phyloP scores from a whole-genome alignment of 2,113 vertebrate genomes.

The Tachysurus fulvidraco region DNA sequence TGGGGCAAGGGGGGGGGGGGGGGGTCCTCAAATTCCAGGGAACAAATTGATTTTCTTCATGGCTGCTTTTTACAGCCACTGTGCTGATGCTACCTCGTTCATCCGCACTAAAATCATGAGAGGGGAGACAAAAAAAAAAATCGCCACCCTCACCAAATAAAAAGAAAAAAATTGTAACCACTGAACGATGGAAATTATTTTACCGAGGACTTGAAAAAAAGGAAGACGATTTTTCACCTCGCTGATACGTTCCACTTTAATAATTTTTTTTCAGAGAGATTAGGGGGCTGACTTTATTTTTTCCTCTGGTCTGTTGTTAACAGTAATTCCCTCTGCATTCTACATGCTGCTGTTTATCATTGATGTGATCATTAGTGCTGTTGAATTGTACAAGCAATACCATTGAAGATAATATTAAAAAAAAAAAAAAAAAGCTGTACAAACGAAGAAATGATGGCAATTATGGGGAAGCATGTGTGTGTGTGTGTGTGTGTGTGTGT shows the following conservation, averaged over 20 bases:
- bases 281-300: background rate
- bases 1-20: background rate
- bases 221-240: background rate
- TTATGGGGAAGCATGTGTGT: background rate
- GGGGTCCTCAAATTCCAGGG: background rate
- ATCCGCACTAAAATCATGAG: constrained; percentile 2
- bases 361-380: constrained; percentile 15
- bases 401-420: constrained; percentile 4
- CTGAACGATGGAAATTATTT: background rate
- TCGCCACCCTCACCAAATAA: background rate
- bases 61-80: background rate
- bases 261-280: background rate
- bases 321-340: background rate
- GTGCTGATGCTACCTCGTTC: constrained; percentile 2
- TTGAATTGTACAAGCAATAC: background rate
- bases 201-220: background rate
- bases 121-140: background rate
- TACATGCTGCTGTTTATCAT: constrained; percentile 8
- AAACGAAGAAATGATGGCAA: constrained; percentile 15
- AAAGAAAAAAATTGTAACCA: background rate
- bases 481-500: background rate
- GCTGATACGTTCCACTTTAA: constrained; percentile 7
- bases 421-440: background rate
- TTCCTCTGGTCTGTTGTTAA: background rate
- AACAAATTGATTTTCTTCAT: constrained; percentile 31